These are phyloP conservation scores for Polydrusus cervinus DNA, from an alignment of 2,888 invertebrate genomes.

Conservation along the genomic window DNA sequence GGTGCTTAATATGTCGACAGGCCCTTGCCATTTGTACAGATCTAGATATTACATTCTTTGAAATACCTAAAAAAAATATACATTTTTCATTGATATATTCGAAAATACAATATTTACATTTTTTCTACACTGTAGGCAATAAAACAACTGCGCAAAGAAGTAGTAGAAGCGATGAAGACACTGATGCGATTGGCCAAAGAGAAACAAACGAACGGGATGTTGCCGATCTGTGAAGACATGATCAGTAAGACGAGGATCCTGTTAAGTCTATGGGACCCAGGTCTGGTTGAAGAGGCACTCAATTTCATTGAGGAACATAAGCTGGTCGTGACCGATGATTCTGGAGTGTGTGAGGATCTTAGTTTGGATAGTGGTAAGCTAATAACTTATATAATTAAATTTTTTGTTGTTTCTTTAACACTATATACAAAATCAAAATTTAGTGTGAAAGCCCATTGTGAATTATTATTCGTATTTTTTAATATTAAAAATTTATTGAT, in stretches of 20 bases:
- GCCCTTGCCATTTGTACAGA: no score
- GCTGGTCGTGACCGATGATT: slow-evolving; percentile 70
- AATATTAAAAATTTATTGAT: no score
- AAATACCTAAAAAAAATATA: no score
- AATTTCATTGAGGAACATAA: slow-evolving; percentile 88
- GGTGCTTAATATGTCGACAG: no score
- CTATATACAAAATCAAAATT: no score
- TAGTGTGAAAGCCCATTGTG: no score
- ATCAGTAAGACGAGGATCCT: slow-evolving; percentile 85
- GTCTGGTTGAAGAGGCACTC: slow-evolving; percentile 88
- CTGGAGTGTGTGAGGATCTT: slow-evolving; percentile 67
- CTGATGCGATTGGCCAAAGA: slow-evolving; percentile 83
- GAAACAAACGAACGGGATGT: slow-evolving; percentile 82
- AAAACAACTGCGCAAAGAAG: slow-evolving; percentile 83
- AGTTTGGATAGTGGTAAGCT: slow-evolving; percentile 62
- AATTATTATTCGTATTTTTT: no score
- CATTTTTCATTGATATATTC: no score
- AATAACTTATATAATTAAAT: not conserved
- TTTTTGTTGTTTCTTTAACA: no score
- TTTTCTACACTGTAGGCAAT: slow-evolving; percentile 74
- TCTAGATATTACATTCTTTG: no score
- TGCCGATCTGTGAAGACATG: slow-evolving; percentile 85
- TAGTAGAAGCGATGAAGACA: slow-evolving; percentile 85
- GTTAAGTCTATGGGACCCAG: slow-evolving; percentile 89
- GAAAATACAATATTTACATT: no score